phyloP scores from a whole-genome alignment of 2,797 vertebrate species.

The Eulemur mongoz region DNA sequence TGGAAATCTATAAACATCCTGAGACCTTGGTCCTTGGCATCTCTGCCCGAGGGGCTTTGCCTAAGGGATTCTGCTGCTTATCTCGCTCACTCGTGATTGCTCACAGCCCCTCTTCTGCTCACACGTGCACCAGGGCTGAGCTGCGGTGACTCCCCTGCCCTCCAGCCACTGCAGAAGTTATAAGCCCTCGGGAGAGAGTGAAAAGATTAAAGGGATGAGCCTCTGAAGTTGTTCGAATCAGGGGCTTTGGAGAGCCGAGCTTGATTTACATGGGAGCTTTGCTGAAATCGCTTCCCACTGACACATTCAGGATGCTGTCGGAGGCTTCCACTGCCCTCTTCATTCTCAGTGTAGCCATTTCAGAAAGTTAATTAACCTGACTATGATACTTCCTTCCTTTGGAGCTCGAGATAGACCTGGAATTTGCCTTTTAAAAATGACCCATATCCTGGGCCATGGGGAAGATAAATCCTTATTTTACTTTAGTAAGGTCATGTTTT shows the following conservation, averaged over 20 bases:
- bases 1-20: not conserved
- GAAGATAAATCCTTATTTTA: not conserved
- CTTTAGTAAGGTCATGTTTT: not conserved
- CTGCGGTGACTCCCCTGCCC: slow-evolving; percentile 2
- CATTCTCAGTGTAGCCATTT: not conserved
- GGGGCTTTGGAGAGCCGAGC: not conserved
- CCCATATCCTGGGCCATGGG: not conserved
- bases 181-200: not conserved
- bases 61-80: slow-evolving; percentile 27
- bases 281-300: not conserved
- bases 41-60: not conserved
- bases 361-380: slow-evolving; percentile 58
- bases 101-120: not conserved
- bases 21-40: rapidly evolving
- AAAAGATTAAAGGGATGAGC: slow-evolving; percentile 7
- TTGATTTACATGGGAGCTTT: slow-evolving; percentile 46
- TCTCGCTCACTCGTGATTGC: not conserved
- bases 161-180: not conserved
- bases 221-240: slow-evolving; percentile 33
- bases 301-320: not conserved
- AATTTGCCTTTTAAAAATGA: slow-evolving; percentile 39
- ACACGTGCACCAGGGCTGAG: not conserved
- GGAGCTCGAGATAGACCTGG: not conserved
- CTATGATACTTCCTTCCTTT: not conserved
- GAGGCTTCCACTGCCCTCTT: not conserved